These are phyloP conservation scores for Leptodactylus fallax DNA, from an alignment of 2,797 vertebrate genomes.

Conservation along the genomic window DNA sequence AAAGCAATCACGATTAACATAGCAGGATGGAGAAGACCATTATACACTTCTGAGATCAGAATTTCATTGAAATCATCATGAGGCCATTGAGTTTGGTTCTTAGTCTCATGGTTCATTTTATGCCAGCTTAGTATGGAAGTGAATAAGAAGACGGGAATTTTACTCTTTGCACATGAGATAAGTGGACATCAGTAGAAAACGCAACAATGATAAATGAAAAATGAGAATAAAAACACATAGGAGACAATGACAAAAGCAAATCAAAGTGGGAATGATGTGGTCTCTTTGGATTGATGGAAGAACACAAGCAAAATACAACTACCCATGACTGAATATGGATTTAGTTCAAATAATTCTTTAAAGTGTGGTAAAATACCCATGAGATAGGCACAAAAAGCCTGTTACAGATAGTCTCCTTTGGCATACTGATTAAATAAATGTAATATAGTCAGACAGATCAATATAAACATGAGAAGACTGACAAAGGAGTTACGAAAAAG, in stretches of 20 bases:
- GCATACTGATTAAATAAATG: not conserved
- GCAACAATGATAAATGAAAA: conserved; percentile 27
- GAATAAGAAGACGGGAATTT: conserved; percentile 22
- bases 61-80: conserved; percentile 35
- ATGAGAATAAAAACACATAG: conserved; percentile 24
- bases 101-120: conserved; percentile 31
- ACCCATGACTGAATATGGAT: conserved; percentile 4
- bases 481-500: not conserved
- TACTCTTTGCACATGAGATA: conserved; percentile 11
- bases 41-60: not conserved
- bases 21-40: conserved; percentile 41
- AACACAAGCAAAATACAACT: conserved; percentile 6
- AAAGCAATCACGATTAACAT: conserved; percentile 38
- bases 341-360: not conserved
- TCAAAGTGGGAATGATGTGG: conserved; percentile 33
- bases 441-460: conserved; percentile 8
- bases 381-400: not conserved
- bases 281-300: conserved; percentile 8
- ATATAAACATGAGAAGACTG: conserved; percentile 37
- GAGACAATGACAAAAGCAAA: conserved; percentile 43
- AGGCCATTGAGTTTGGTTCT: conserved; percentile 49
- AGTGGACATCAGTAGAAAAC: conserved; percentile 2
- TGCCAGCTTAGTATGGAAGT: conserved; percentile 17
- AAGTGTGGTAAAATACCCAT: not conserved
- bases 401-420: not conserved